Evolutionary conservation across 2,113 vertebrate species (phyloP).

Genomic region (Ctenodactylus gundi): DNA sequence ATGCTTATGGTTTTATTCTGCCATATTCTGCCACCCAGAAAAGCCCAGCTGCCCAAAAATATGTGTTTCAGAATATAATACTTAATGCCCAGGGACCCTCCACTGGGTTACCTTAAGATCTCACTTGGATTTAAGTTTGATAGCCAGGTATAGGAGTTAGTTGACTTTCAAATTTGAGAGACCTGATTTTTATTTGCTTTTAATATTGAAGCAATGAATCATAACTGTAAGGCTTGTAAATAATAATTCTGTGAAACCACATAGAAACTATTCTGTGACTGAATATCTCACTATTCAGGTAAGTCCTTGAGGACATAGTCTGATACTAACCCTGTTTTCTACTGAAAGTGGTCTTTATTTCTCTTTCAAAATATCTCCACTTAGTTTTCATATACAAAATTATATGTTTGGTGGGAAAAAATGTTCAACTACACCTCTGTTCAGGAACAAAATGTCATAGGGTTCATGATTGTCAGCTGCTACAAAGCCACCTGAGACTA

Average conservation of each 20-base stretch:
- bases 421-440: neutral
- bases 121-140: too few relatives aligned
- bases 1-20: neutral
- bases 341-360: neutral
- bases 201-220: neutral
- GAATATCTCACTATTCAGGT: neutral
- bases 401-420: neutral
- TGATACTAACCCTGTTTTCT: neutral
- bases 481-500: neutral
- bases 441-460: neutral
- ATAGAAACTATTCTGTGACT: neutral
- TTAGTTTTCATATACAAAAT: neutral
- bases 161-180: neutral
- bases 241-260: neutral
- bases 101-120: neutral
- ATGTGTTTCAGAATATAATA: neutral
- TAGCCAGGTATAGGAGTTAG: too few relatives aligned
- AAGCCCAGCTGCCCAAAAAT: neutral
- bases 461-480: neutral
- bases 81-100: neutral
- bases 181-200: constrained; percentile 11
- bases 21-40: constrained; percentile 13
- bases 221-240: neutral
- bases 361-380: neutral
- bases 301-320: neutral